Percentiles rank a stretch among this genome's conserved stretches.
Evolutionary conservation across 2,113 vertebrate species (phyloP).

Genomic region (Bos taurus): DNA sequence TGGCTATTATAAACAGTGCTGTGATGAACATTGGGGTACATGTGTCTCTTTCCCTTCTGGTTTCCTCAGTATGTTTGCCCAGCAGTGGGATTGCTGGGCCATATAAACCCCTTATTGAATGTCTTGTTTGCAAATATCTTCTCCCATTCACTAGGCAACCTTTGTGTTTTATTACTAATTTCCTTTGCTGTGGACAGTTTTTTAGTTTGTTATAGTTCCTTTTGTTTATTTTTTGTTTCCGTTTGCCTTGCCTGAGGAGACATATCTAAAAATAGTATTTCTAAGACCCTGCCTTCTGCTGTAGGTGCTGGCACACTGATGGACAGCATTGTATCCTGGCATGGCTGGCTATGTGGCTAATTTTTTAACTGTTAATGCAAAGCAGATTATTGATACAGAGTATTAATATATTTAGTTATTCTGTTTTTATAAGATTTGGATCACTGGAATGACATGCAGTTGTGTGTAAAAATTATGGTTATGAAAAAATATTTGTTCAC

Average conservation of each 20-base stretch:
- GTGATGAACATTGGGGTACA: too few relatives aligned
- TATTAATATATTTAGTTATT: background rate
- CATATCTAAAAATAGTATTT: background rate
- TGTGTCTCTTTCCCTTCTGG: too few relatives aligned
- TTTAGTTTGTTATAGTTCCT: background rate
- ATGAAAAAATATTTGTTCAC: background rate
- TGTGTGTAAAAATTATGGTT: background rate
- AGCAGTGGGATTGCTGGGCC: too few relatives aligned
- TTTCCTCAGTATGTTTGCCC: too few relatives aligned
- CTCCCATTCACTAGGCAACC: background rate
- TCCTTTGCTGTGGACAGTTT: background rate
- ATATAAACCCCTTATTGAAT: background rate
- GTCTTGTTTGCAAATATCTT: background rate
- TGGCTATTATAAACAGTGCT: too few relatives aligned
- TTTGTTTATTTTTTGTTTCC: background rate
- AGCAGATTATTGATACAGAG: background rate
- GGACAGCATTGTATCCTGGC: background rate
- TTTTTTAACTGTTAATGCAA: background rate
- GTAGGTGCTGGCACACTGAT: background rate
- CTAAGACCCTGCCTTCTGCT: background rate
- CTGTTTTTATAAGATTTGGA: background rate
- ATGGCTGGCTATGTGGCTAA: background rate
- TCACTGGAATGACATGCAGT: background rate
- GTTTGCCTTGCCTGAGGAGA: background rate
- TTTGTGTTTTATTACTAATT: background rate